phyloP scores from a whole-genome alignment of 92 coral and sea anemone species.

The Epizoanthus stellaris region DNA sequence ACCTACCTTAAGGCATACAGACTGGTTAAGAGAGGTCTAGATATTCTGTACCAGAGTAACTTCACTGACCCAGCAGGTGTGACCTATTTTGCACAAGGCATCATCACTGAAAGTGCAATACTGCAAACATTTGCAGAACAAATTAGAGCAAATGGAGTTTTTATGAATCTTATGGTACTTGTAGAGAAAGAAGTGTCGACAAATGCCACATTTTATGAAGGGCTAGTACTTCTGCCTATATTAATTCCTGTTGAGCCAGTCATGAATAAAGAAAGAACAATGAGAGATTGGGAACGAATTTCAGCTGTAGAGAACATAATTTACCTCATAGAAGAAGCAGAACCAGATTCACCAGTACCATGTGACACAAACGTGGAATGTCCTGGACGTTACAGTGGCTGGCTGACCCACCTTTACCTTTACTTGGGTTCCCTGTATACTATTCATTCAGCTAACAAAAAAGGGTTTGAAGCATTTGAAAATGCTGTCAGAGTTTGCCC shows the following conservation, averaged over 20 bases:
- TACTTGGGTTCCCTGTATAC: constrained; percentile 55
- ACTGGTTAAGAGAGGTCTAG: constrained; percentile 65
- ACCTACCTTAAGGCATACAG: constrained; percentile 68
- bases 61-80: constrained; percentile 67
- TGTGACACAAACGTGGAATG: constrained; percentile 45
- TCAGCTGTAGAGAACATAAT: constrained; percentile 63
- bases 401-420: constrained; percentile 68
- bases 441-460: constrained; percentile 2
- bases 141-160: too few relatives aligned
- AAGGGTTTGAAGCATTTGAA: constrained; percentile 74
- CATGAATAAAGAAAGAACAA: not conserved
- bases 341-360: constrained; percentile 53
- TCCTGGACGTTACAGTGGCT: constrained; percentile 68
- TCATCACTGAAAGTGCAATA: constrained; percentile 62
- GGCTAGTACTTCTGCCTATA: constrained; percentile 50
- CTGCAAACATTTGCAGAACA: constrained; percentile 9
- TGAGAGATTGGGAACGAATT: constrained; percentile 35
- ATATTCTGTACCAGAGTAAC: constrained; percentile 58
- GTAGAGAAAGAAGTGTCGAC: not conserved
- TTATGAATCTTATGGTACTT: too few relatives aligned
- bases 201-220: constrained; percentile 67
- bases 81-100: constrained; percentile 63
- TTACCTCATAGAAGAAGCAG: constrained; percentile 54
- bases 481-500: constrained; percentile 64
- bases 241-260: not conserved